Evolutionary conservation across 2,888 invertebrate genomes (phyloP), one percentile per base, ranked within the genome.

Genomic region (Clostera curtula): DNA sequence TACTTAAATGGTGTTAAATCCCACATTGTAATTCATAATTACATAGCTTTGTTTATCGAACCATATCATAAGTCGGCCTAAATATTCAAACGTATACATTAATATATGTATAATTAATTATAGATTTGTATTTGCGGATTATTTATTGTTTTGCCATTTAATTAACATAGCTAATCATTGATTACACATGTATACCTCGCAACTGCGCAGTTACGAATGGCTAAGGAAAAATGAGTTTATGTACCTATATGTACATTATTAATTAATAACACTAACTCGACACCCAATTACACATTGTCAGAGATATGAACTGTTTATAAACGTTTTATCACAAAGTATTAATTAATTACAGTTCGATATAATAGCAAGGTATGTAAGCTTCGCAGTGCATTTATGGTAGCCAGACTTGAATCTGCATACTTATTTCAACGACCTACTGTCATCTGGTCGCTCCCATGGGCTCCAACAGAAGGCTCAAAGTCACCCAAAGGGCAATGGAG

Each of bases 161-260:
- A 61, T 61, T 56, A 56, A 52, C 46, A 52, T 53, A 49, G 31
- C 38, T 54, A 54, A 60, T 56, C 50, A 44, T 35, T n/a, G n/a
- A n/a, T n/a, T n/a, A n/a, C n/a, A n/a, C n/a, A n/a, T n/a, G 33
- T 40, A 29, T 35, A 27, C 34, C 29, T 25, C 36, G 31, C 32
- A 31, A 55, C 50, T 62, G 44, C 63, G 63, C 57, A 64, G 57
- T 62, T 45, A 29, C 21, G 21, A 19, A 28, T 33, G 22, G 31
- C 40, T 22, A 34, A 55, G 52, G 53, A 53, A 57, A 47, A 53
- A 43, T 44, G 40, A 13, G 27, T 20, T 35, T n/a, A n/a, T n/a
- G n/a, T n/a, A n/a, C n/a, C n/a, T n/a, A n/a, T n/a, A n/a, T n/a
- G n/a, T n/a, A n/a, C n/a, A n/a, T n/a, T n/a, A n/a, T n/a, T n/a